Evolutionary conservation across 2,113 vertebrate genomes (phyloP), one percentile per base, ranked within the genome.

Genomic region (Thunnus maccoyii): DNA sequence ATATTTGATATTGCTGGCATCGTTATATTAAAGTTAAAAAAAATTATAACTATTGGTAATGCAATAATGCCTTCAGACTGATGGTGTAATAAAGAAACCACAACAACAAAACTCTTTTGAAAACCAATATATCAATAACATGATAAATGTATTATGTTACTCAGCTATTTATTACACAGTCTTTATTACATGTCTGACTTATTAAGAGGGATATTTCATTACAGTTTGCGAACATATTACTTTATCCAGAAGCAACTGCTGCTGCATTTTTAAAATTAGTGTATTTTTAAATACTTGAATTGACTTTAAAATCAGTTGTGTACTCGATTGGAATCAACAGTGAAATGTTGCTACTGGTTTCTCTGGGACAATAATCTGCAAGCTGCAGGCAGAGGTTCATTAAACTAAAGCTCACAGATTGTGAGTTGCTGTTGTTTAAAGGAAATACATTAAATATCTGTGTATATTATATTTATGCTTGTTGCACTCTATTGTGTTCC

Each of bases 301-400:
- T 77, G 9, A 44, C 36, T 36, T 65, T 41, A 52, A 65, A 74
- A 82, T 68, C 20, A 27, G 15, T 32, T 55, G 46, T 51, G 36
- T n/a, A 12, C 27, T 50, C 15, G 41, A 16, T 46, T 67, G 16
- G 18, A 61, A 55, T 36, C 60, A 68, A 27, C 8, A n/a, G 18
- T 3, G 8, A 11, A 18, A 12, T 12, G 30, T 22, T 51, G 32
- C 6, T 51, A 18, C 47, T 41, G 36, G 36, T 41, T 41, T 41
- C 36, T 41, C 36, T 41, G 36, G 7, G 36, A 41, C 36, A 41
- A 8, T 9, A 41, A 8, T 41, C 36, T 41, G 7, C 36, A 41
- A 1, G 36, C 7, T 41, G 36, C 36, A 41, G 36, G 36, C 36
- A 41, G 36, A 41, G 36, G 7, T 41, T 41, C 27, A 30, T 4